Percentiles rank a stretch among this genome's conserved stretches.
Evolutionary conservation across 2,888 invertebrate genomes (phyloP).

Genomic region (Tetragonula carbonaria): DNA sequence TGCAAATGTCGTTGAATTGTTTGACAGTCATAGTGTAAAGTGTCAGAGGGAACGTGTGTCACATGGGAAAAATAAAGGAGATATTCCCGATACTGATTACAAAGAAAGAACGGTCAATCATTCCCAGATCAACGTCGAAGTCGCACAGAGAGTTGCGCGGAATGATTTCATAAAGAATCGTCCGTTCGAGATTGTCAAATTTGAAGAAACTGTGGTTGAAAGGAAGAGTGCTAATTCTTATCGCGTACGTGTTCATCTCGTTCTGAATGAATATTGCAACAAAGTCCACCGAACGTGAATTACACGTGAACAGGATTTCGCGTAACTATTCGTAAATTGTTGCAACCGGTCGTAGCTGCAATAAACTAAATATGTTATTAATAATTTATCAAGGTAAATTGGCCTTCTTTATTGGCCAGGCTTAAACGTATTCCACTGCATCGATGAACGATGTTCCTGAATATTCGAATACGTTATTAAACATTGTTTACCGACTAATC

Average conservation of each 20-base stretch:
- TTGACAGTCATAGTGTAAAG: not conserved
- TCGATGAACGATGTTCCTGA: not conserved
- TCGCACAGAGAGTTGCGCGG: not conserved
- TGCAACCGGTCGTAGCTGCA: not conserved
- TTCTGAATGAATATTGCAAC: not conserved
- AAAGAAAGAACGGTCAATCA: not conserved
- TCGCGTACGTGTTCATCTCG: not conserved
- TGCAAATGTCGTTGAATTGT: not conserved
- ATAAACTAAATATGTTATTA: not conserved
- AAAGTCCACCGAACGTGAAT: not conserved
- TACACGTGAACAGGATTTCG: not conserved
- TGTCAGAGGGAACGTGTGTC: not conserved
- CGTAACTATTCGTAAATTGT: not conserved
- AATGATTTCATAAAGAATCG: not conserved
- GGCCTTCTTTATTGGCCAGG: not conserved
- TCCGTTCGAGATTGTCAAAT: not conserved
- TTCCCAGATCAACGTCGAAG: not conserved
- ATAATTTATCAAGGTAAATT: not conserved
- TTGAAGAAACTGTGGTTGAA: not conserved
- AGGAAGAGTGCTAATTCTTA: not conserved
- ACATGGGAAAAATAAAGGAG: not conserved
- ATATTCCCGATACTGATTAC: not conserved
- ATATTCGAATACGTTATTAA: constrained; percentile 9
- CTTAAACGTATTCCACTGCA: not conserved
- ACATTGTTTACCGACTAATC: constrained; percentile 5